A percentile compares a stretch with the other conserved stretches of the same genome.
phyloP scores from a whole-genome alignment of 2,797 vertebrate species.

The Kryptolebias ocellatus region DNA sequence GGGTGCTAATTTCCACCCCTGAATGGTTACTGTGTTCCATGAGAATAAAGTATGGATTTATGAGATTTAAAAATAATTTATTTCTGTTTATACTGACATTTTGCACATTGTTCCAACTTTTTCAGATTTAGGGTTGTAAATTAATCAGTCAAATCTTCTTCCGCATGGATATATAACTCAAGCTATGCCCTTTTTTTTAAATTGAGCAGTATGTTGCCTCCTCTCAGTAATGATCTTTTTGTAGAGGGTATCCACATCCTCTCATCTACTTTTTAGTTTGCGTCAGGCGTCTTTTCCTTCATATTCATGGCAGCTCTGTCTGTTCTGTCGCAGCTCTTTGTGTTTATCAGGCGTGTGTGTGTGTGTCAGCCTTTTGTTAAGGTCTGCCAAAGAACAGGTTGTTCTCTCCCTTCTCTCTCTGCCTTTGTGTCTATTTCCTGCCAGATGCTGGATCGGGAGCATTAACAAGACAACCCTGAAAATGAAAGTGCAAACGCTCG shows the following conservation, averaged over 20 bases:
- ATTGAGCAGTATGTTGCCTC: background rate
- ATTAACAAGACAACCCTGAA: constrained; percentile 79
- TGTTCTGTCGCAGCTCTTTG: constrained; percentile 42
- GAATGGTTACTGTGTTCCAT: no score
- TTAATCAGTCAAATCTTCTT: no score
- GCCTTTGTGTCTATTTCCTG: constrained; percentile 75
- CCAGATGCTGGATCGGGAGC: constrained; percentile 79
- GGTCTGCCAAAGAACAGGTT: constrained; percentile 75
- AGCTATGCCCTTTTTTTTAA: background rate
- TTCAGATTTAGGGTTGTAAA: no score
- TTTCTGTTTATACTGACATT: no score
- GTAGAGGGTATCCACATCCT: constrained; percentile 16
- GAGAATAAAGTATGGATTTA: no score
- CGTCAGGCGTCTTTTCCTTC: constrained; percentile 35
- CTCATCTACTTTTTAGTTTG: constrained; percentile 25
- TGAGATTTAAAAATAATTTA: no score
- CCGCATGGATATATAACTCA: no score
- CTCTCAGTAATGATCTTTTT: constrained; percentile 6
- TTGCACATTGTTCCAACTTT: no score
- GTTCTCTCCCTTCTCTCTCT: constrained; percentile 62
- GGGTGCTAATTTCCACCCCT: no score
- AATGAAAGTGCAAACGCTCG: constrained; percentile 77
- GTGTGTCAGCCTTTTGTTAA: constrained; percentile 67
- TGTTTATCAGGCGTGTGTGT: constrained; percentile 56
- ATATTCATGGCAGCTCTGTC: constrained; percentile 30